These are phyloP conservation scores for Zoroaster sp. DNA, from an alignment of 53 echinoderm and acorn worm species.

Conservation along the genomic window DNA sequence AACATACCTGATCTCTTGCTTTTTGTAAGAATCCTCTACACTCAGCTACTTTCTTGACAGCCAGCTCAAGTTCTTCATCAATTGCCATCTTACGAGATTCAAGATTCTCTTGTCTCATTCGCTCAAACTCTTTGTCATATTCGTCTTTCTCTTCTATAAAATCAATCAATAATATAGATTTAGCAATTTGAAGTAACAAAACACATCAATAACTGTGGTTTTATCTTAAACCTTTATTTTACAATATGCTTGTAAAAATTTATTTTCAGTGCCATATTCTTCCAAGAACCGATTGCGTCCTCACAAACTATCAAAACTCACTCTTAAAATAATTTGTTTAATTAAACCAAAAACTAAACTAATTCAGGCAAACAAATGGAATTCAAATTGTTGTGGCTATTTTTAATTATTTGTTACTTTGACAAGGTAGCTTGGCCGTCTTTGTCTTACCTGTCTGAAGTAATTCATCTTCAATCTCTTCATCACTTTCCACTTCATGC, in stretches of 20 bases:
- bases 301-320: too few species aligned
- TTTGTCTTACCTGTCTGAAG: conserved; percentile 17
- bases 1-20: conserved; percentile 79
- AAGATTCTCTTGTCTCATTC: conserved; percentile 85
- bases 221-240: too few species aligned
- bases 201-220: too few species aligned
- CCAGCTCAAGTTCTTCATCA: conserved; percentile 77
- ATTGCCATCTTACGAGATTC: conserved; percentile 85
- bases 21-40: conserved; percentile 81
- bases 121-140: conserved; percentile 92
- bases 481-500: conserved; percentile 95
- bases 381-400: too few species aligned
- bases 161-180: background rate
- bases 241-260: too few species aligned
- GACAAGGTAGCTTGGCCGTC: background rate
- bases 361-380: too few species aligned
- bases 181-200: too few species aligned
- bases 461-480: conserved; percentile 66
- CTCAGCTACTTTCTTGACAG: conserved; percentile 75
- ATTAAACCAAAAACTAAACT: too few species aligned
- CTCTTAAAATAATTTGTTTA: too few species aligned
- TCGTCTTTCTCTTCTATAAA: conserved; percentile 80
- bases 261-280: too few species aligned
- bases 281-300: too few species aligned
- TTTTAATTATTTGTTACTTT: too few species aligned